Base-by-base conservation (phyloP, 2,113 vertebrate species). In the Malurus melanocephalus region DNA sequence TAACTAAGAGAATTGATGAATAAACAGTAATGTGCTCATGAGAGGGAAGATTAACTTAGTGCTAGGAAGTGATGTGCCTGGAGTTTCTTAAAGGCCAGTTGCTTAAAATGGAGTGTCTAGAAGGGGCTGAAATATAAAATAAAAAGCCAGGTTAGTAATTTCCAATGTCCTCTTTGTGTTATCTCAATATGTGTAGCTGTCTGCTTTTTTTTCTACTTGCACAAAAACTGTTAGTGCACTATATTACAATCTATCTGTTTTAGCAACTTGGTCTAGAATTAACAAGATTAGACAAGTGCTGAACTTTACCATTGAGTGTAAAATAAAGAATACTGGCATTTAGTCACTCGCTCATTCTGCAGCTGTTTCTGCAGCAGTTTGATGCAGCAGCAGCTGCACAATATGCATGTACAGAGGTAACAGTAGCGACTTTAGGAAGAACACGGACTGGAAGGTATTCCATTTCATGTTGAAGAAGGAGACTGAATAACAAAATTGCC, bases 11-110 rank as follows among this genome's bases (percentile, higher is more conserved):
- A 65, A 88, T 43, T 72, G 46, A 75, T 65, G 83, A 93, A 85
- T 93, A 85, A 81, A 91, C 80, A 90, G 33, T 67, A 81, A 77
- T 38, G 49, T 68, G 57, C 42, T 91, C 53, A 61, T 46, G 69
- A 93, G 89, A 78, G 90, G 68, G 61, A 86, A 75, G 76, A 83
- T 87, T 55, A 85, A 38, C 51, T 88, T 87, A 57, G 33, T 84
- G 33, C 62, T 84, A 73, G 69, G 80, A 93, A 89, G 42, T 65
- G 69, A 61, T 73, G 61, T 56, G 61, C 33, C 69, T 60, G 32
- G 43, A 78, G 57, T 81, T 93, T 92, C 77, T 82, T 76, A 85
- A 89, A 84, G 45, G 52, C 53, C 49, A 27, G 0, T 65, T 93
- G 17, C 59, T 88, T 86, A 72, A 89, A 68, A 51, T 66, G 24